A percentile compares a stretch with the other conserved stretches of the same genome.
phyloP scores from a whole-genome alignment of 2,797 vertebrate genomes.

The Hyperoplus lanceolatus region DNA sequence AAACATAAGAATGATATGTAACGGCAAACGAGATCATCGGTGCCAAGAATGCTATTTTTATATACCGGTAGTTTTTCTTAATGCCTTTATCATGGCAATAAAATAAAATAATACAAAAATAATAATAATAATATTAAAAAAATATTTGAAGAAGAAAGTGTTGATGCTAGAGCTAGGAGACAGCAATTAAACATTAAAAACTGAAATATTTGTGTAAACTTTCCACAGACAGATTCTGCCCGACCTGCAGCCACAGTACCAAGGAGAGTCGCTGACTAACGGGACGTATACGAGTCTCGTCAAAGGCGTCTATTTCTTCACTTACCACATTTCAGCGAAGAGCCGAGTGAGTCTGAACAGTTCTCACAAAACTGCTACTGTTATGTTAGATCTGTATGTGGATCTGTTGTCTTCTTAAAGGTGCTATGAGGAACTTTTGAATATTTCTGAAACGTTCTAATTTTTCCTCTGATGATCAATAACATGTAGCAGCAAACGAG shows the following conservation, averaged over 20 bases:
- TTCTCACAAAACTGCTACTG: background rate
- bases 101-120: background rate
- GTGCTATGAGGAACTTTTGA: too few species aligned
- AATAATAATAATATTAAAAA: background rate
- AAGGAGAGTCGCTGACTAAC: slow-evolving; percentile 32
- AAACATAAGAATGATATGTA: too few species aligned
- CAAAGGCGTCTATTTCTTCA: slow-evolving; percentile 75
- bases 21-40: too few species aligned
- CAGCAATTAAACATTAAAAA: background rate
- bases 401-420: background rate
- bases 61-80: too few species aligned
- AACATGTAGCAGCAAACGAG: too few species aligned
- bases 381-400: background rate
- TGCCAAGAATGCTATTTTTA: too few species aligned
- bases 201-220: slow-evolving; percentile 4
- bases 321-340: slow-evolving; percentile 69
- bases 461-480: too few species aligned
- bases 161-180: background rate
- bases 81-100: too few species aligned
- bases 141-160: background rate
- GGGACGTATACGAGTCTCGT: slow-evolving; percentile 29
- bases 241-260: background rate
- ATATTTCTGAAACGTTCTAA: too few species aligned
- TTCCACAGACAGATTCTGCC: slow-evolving; percentile 46
- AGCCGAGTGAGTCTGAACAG: slow-evolving; percentile 55